These are phyloP conservation scores for Atherinomorus stipes DNA, from an alignment of 2,113 vertebrate genomes.

Conservation along the genomic window DNA sequence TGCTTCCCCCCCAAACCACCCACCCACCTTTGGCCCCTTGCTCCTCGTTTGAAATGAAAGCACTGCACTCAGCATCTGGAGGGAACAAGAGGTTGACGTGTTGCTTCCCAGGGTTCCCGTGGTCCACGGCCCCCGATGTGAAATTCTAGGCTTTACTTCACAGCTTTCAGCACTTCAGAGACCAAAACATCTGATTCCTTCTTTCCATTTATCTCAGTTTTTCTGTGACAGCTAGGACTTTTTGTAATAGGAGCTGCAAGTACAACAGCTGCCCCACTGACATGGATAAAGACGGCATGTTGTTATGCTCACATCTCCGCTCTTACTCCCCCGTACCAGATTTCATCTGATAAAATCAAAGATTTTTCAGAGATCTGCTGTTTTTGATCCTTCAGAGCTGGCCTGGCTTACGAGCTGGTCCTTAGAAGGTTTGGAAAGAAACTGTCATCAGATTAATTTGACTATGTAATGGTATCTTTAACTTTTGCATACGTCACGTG, in stretches of 20 bases:
- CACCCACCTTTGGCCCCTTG: slow-evolving; percentile 50
- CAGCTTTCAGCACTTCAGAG: slow-evolving; percentile 30
- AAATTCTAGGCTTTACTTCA: slow-evolving; percentile 51
- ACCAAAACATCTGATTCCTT: slow-evolving; percentile 30
- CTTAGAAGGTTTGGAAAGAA: no score
- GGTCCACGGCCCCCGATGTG: slow-evolving; percentile 10
- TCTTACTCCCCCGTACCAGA: background rate
- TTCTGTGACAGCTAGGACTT: slow-evolving; percentile 26
- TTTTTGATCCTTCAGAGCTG: no score
- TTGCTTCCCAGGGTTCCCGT: slow-evolving; percentile 55
- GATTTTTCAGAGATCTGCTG: background rate
- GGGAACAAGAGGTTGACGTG: slow-evolving; percentile 69
- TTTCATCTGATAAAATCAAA: background rate
- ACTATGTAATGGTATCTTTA: no score
- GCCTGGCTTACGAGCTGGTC: no score
- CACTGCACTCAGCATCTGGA: slow-evolving; percentile 76
- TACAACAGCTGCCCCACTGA: slow-evolving; percentile 23
- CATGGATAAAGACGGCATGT: background rate
- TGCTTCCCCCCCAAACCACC: background rate
- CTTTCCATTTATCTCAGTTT: slow-evolving; percentile 2
- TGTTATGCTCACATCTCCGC: background rate
- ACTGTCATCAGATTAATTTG: no score
- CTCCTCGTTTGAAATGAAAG: slow-evolving; percentile 69
- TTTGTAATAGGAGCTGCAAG: slow-evolving; percentile 31
- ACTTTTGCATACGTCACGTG: no score